Conservation (phyloP, 2,888 invertebrate genomes). For the Drymonia ruficornis region DNA sequence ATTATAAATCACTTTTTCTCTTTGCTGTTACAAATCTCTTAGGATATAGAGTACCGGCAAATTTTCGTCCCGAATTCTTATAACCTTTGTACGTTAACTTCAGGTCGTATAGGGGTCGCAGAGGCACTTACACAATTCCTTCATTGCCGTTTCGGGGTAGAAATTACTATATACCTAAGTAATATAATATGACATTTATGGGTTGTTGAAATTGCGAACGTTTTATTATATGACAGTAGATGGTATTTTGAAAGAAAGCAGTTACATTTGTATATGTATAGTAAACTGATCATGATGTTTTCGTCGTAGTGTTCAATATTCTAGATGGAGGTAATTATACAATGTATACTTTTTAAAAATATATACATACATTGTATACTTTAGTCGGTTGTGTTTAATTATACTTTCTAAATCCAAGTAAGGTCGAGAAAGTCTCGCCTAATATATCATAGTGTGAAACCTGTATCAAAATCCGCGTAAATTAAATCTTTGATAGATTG, state of each 20-base stretch:
- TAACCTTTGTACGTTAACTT: slow-evolving; percentile 12
- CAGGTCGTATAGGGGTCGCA: slow-evolving; percentile 9
- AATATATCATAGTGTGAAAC: too few relatives aligned
- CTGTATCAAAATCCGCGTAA: too few relatives aligned
- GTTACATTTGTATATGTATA: not conserved
- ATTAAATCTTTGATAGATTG: too few relatives aligned
- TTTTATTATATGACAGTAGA: slow-evolving; percentile 23
- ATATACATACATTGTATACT: too few relatives aligned
- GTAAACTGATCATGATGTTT: too few relatives aligned
- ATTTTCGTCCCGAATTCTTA: slow-evolving; percentile 7
- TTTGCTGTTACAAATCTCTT: slow-evolving; percentile 29
- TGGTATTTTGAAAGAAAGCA: slow-evolving; percentile 17
- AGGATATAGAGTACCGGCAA: slow-evolving; percentile 15
- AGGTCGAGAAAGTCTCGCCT: too few relatives aligned
- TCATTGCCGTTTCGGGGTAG: slow-evolving; percentile 21
- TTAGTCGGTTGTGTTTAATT: too few relatives aligned
- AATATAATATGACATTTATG: slow-evolving; percentile 15
- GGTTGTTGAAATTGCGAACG: slow-evolving; percentile 20
- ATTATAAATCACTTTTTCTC: slow-evolving; percentile 42
- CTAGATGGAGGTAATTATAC: too few relatives aligned
- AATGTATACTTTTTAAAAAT: too few relatives aligned
- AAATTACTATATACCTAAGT: not conserved
- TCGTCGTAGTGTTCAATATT: too few relatives aligned
- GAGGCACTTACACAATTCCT: slow-evolving; percentile 27
- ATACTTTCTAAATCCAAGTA: too few relatives aligned